These are phyloP conservation scores for Noctuana brunneofusca DNA, from an alignment of 2,888 invertebrate species.

Conservation along the genomic window DNA sequence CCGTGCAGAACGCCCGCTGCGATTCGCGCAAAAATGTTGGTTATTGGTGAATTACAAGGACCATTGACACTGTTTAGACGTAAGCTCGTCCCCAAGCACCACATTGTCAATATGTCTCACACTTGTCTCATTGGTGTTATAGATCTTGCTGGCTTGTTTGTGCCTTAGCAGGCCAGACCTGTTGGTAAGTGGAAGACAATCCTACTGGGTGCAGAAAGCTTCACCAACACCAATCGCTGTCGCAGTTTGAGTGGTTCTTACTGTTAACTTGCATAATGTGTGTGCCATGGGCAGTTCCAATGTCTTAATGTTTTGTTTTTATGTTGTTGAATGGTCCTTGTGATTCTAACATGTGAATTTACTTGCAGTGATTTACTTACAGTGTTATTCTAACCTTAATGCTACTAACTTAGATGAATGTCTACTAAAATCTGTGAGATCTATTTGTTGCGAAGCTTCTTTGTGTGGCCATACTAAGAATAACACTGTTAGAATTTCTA, in stretches of 20 bases:
- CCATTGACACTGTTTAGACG: slow-evolving; percentile 69
- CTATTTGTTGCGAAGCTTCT: slow-evolving; percentile 38
- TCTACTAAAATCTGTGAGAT: slow-evolving; percentile 39
- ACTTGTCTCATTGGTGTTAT: slow-evolving; percentile 84
- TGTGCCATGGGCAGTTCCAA: slow-evolving; percentile 73
- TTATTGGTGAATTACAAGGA: slow-evolving; percentile 80
- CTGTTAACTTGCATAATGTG: slow-evolving; percentile 79
- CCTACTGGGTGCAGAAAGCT: slow-evolving; percentile 67
- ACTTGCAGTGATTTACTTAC: slow-evolving; percentile 42
- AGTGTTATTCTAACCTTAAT: slow-evolving; percentile 45
- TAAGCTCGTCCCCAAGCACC: slow-evolving; percentile 74
- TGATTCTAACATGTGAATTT: slow-evolving; percentile 73
- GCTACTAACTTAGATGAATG: slow-evolving; percentile 30
- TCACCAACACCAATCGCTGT: slow-evolving; percentile 72
- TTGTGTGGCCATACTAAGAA: slow-evolving; percentile 36
- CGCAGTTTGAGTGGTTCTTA: slow-evolving; percentile 64
- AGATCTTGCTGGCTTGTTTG: slow-evolving; percentile 90
- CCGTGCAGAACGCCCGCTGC: slow-evolving; percentile 57
- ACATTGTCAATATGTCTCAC: slow-evolving; percentile 74
- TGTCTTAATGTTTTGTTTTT: slow-evolving; percentile 61
- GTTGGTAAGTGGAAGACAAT: slow-evolving; percentile 85
- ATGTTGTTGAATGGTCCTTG: slow-evolving; percentile 81
- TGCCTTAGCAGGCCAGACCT: slow-evolving; percentile 89
- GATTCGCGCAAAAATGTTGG: slow-evolving; percentile 78
- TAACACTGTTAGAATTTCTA: slow-evolving; percentile 31